These are phyloP conservation scores for Chesias legatella DNA, from an alignment of 2,888 invertebrate species.

Conservation along the genomic window DNA sequence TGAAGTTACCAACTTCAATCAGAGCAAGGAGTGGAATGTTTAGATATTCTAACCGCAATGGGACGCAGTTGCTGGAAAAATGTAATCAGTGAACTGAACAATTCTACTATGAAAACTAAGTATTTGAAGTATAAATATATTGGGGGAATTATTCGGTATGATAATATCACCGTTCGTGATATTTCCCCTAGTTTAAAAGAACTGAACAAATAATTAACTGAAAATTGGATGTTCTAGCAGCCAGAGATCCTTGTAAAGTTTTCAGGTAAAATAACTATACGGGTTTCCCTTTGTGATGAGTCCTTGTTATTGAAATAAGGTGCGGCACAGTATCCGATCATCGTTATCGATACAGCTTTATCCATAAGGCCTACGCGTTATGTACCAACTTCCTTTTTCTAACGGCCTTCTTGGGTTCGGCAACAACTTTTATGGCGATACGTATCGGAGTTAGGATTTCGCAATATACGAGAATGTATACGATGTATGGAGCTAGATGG, in stretches of 20 bases:
- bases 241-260: slow-evolving; percentile 31
- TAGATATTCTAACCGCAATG: no score
- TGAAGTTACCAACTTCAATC: no score
- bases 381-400: slow-evolving; percentile 47
- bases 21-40: no score
- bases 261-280: slow-evolving; percentile 50
- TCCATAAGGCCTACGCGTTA: slow-evolving; percentile 50
- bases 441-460: slow-evolving; percentile 17
- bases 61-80: no score
- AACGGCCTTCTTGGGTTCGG: slow-evolving; percentile 38
- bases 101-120: no score
- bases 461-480: neutral
- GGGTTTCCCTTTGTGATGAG: slow-evolving; percentile 51
- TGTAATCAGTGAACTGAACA: no score
- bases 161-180: no score
- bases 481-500: no score
- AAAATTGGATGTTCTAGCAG: slow-evolving; percentile 19
- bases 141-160: no score
- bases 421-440: slow-evolving; percentile 28
- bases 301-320: slow-evolving; percentile 72
- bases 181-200: no score
- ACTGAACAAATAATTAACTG: no score
- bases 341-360: slow-evolving; percentile 57
- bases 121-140: no score
- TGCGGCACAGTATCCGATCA: slow-evolving; percentile 51